Evolutionary conservation across 2,113 vertebrate genomes (phyloP), one percentile per base, ranked within the genome.

Genomic region (Rhinogobius similis): DNA sequence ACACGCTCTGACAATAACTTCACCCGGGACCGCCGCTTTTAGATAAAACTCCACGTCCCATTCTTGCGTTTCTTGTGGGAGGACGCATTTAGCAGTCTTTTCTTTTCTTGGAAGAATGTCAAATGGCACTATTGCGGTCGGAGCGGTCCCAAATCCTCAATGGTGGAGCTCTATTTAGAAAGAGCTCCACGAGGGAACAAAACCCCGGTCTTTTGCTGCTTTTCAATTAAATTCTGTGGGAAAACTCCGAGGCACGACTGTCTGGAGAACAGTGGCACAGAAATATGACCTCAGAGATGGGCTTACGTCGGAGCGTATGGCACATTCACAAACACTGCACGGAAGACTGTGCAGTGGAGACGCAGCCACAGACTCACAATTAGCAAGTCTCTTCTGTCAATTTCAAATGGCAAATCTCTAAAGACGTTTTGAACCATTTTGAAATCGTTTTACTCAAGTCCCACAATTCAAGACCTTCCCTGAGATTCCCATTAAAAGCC

Each of bases 21-120:
- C 83, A 81, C 46, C 87, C 50, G 70, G 82, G 78, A 79, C 86
- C 78, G 82, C 80, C 82, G 81, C 77, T 83, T 89, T 90, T 86
- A 82, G 82, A 86, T 82, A 78, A 76, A 76, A 74, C 81, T 80
- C 62, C 75, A 75, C 66, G 82, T 78, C 68, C 29, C 39, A 71
- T 74, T 61, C 72, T 70, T n/a, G 20, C 76, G 1, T 82, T 69
- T 86, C 87, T 85, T 74, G 43, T 5, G 85, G 82, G 84, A 86
- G 74, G 67, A 81, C 74, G n/a, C 82, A 88, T 89, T 90, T 86
- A 86, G 82, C 70, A 79, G 75, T 78, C 72, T 72, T 72, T 72
- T 77, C 71, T 62, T 78, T 79, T 83, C 84, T 86, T 83, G 0
- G 66, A 81, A 81, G 88, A 82, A 80, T 77, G 81, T 84, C 82